phyloP scores from a whole-genome alignment of 2,797 vertebrate species.

The Notamacropus eugenii region DNA sequence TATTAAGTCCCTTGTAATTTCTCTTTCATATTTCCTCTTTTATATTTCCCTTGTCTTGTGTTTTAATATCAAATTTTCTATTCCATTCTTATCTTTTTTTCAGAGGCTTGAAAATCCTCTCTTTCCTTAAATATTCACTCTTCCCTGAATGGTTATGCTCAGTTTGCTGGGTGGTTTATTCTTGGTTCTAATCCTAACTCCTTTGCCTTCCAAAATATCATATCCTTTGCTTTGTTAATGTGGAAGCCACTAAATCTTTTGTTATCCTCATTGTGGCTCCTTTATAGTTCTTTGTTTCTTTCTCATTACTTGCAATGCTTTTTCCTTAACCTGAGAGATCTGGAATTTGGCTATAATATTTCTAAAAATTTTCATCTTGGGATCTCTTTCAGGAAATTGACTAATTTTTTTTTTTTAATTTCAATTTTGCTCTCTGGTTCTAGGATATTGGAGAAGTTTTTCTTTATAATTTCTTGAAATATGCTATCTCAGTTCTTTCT shows the following conservation, averaged over 20 bases:
- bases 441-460: not conserved
- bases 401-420: not conserved
- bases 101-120: not conserved
- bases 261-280: not conserved
- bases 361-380: not conserved
- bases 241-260: not conserved
- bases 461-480: not conserved
- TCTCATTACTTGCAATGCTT: not conserved
- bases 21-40: not conserved
- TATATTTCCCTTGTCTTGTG: not conserved
- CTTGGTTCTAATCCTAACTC: not conserved
- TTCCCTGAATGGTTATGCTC: not conserved
- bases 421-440: not conserved
- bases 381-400: not conserved
- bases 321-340: not conserved
- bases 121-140: not conserved
- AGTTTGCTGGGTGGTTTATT: not conserved
- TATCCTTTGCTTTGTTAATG: not conserved
- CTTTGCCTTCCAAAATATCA: not conserved
- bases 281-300: not conserved
- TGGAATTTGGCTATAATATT: not conserved
- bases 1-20: not conserved
- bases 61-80: not conserved
- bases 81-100: not conserved
- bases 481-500: not conserved